Percentiles rank a stretch among this genome's conserved stretches.
Conservation (phyloP, 1,140 invertebrate species). For the Dryas iulia region DNA sequence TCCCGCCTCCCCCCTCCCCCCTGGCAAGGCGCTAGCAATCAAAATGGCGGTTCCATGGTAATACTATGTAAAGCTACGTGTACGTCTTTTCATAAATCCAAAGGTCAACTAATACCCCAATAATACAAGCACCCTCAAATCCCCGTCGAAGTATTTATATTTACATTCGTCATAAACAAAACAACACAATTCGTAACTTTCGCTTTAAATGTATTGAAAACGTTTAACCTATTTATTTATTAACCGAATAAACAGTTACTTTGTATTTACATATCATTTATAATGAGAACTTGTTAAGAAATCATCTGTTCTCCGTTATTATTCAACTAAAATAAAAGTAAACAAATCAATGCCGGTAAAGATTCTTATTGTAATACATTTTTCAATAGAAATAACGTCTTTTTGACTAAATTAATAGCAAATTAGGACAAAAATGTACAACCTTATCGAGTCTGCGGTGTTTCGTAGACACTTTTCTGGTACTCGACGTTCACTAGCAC, state of each 20-base stretch:
- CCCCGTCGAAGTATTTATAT: neutral
- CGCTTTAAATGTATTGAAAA: constrained; percentile 9
- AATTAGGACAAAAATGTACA: constrained; percentile 22
- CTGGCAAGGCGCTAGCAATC: constrained; percentile 67
- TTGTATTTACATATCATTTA: neutral
- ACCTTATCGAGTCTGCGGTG: constrained; percentile 45
- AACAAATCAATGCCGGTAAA: constrained; percentile 56
- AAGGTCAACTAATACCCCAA: constrained; percentile 30
- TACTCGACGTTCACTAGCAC: constrained; percentile 55
- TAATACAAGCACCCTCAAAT: neutral
- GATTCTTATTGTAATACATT: constrained; percentile 10
- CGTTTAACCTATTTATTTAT: constrained; percentile 5
- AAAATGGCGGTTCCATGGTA: constrained; percentile 74
- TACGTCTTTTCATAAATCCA: constrained; percentile 45
- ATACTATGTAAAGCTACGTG: constrained; percentile 58
- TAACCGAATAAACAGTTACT: constrained; percentile 1
- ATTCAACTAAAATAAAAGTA: constrained; percentile 35
- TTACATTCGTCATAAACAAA: constrained; percentile 20
- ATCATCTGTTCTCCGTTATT: constrained; percentile 22
- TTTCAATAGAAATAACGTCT: constrained; percentile 15
- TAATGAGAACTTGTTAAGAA: constrained; percentile 11
- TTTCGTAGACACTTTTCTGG: constrained; percentile 53
- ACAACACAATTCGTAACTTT: constrained; percentile 23
- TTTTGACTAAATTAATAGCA: constrained; percentile 16
- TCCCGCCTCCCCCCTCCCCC: constrained; percentile 49